A percentile compares a stretch with the other conserved stretches of the same genome.
These are phyloP conservation scores for Poeciliopsis gracilis DNA, from an alignment of 2,797 vertebrate species.

Conservation along the genomic window DNA sequence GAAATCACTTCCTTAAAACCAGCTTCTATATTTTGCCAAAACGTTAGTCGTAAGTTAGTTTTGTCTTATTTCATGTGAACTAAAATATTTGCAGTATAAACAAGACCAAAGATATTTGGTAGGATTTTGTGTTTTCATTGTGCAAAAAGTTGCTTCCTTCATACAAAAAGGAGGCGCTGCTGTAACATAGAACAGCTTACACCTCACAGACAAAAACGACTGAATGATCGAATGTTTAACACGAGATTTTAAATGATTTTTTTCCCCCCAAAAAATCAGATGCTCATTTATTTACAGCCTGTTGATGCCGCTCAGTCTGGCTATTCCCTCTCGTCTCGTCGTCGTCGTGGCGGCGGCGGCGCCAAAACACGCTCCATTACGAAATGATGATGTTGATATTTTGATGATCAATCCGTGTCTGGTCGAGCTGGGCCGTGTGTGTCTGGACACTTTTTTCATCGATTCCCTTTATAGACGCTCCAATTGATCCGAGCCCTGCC, in stretches of 20 bases:
- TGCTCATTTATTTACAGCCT: constrained; percentile 58
- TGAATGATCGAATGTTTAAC: neutral
- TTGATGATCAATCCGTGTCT: constrained; percentile 84
- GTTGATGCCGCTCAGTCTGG: constrained; percentile 35
- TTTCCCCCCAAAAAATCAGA: constrained; percentile 13
- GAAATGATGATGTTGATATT: constrained; percentile 79
- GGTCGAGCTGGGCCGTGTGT: constrained; percentile 70
- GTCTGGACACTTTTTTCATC: constrained; percentile 73
- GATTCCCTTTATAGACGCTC: constrained; percentile 80
- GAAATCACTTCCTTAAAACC: too few relatives aligned
- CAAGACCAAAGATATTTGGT: too few relatives aligned
- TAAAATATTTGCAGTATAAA: too few relatives aligned
- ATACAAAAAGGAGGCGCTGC: neutral
- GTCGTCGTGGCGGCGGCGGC: neutral
- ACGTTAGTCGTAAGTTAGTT: too few relatives aligned
- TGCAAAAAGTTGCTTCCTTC: neutral
- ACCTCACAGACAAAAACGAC: constrained; percentile 22
- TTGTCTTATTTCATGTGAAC: too few relatives aligned
- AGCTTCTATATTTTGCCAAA: too few relatives aligned
- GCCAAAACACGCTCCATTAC: constrained; percentile 58
- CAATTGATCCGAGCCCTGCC: constrained; percentile 68
- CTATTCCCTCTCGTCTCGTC: constrained; percentile 14
- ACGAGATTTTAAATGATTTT: neutral
- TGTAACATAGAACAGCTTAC: constrained; percentile 18
- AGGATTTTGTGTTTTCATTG: too few relatives aligned